Base-by-base conservation (phyloP, 1,140 invertebrate species). In the Meloidogyne floridensis region DNA sequence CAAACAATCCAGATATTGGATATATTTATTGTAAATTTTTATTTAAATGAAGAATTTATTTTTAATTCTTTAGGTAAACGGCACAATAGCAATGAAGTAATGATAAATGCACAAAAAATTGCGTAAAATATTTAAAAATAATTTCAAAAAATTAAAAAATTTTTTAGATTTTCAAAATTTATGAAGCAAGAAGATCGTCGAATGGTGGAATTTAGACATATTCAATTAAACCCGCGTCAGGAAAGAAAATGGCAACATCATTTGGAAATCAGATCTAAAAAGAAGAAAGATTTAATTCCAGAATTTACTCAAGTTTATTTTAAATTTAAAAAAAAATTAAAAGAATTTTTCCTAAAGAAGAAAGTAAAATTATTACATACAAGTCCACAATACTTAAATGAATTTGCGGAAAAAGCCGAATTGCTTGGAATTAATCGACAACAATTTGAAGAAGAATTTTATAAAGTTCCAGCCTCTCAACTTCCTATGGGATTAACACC, bases 351-450 rank as follows among this genome's bases (percentile, higher is more conserved):
- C 10, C 75, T 81, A 3, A 18, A 81, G 80, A 69, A 69, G 18
- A 87, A 87, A 15, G n/a, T 77, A 32, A 54, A 76, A 54, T 47
- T 86, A 72, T 65, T 86, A 53, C 85, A 86, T 71, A 80, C 82
- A 20, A 87, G 74, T 73, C 20, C 78, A 11, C 87, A 84, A 51
- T 77, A 78, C 72, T 11, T 86, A 3, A 77, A 86, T 15, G 86
- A 59, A n/a, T 86, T 86, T 80, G 78, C 85, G 8, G 83, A 86
- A 11, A 86, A 87, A 72, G 85, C 85, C n/a, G 85, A 86, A 75
- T 54, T 86, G 13, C 42, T 82, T 42, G 85, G 85, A 51, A 76
- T 86, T 42, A 42, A 65, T 59, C 32, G 69, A 1, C 54, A 84
- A 18, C 59, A 85, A 42, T 86, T 85, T 73, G 75, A 70, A 15